Base-by-base conservation (phyloP, 2,888 invertebrate species). In the Alcis repandata region DNA sequence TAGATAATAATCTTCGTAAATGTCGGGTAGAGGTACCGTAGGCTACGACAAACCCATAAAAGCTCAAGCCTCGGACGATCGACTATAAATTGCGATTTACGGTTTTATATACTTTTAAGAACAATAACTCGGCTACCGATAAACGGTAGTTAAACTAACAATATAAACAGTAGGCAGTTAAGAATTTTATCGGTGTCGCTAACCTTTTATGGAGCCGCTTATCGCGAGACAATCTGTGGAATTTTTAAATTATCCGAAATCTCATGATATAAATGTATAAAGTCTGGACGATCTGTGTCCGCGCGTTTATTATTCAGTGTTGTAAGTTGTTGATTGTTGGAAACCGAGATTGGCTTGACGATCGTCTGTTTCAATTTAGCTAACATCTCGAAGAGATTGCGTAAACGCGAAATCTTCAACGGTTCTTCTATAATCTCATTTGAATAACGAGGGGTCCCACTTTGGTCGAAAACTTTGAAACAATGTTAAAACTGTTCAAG, bases 1-100 rank as follows among this genome's bases (percentile, higher is more conserved):
- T 66, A 68, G 76, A 76, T 81, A 78, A 67, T 54, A 66, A 79
- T 80, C 77, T 75, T 74, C 60, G 64, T 67, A 63, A 65, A 68
- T 71, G 69, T 62, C 52, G 59, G 40, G 43, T 66, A 8, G 40
- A 56, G 22, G 56, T 52, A 65, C 65, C 65, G 54, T 51, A 56
- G 56, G 56, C 60, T 46, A 56, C 32, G 56, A 20, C 19, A 54
- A 38, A 61, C 48, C 51, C 60, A 66, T 66, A 66, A 66, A 66
- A 66, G 17, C 60, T 52, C 57, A 40, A 33, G 56, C 45, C 19
- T 17, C 51, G 38, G 27, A 40, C 45, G 49, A 46, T 40, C 46
- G 57, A 45, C 60, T 45, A 66, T 66, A 66, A 66, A 66, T 60
- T 61, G 65, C 57, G 65, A 66, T 66, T 60, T 66, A 65, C 60